A percentile compares a stretch with the other conserved stretches of the same genome.
These are phyloP conservation scores for Cyprinus carpio DNA, from an alignment of 2,113 vertebrate genomes.

Conservation along the genomic window DNA sequence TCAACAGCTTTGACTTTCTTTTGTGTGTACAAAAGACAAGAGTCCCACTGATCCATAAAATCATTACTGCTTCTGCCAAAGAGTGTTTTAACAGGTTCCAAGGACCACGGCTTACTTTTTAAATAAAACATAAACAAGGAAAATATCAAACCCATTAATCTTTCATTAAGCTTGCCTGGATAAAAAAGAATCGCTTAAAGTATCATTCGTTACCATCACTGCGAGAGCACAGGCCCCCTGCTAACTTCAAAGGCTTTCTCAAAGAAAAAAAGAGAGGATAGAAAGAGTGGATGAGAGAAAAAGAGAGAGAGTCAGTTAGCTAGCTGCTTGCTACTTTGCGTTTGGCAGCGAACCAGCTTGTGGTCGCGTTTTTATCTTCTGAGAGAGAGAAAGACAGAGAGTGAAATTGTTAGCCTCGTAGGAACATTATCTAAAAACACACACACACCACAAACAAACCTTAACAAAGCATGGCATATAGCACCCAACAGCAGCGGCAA, in stretches of 20 bases:
- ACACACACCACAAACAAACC: neutral
- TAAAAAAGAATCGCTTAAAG: slow-evolving; percentile 99
- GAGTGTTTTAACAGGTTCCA: slow-evolving; percentile 81
- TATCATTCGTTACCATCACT: slow-evolving; percentile 91
- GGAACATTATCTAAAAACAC: slow-evolving; percentile 47
- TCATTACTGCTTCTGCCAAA: slow-evolving; percentile 69
- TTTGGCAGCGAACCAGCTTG: slow-evolving; percentile 91
- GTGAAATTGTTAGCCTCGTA: slow-evolving; percentile 57
- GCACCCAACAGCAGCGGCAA: neutral
- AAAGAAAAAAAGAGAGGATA: slow-evolving; percentile 69
- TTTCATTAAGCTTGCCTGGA: slow-evolving; percentile 98
- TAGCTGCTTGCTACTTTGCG: slow-evolving; percentile 75
- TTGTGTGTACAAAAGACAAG: slow-evolving; percentile 44
- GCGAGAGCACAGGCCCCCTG: slow-evolving; percentile 89
- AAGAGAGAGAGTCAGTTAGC: slow-evolving; percentile 79
- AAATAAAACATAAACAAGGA: slow-evolving; percentile 91
- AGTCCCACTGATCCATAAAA: slow-evolving; percentile 78
- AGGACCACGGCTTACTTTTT: slow-evolving; percentile 73
- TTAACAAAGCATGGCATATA: neutral
- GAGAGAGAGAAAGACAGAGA: slow-evolving; percentile 58
- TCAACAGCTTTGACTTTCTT: slow-evolving; percentile 58
- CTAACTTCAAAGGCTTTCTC: slow-evolving; percentile 92
- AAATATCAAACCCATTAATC: slow-evolving; percentile 99
- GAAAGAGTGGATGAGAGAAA: slow-evolving; percentile 62
- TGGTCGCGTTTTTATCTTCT: slow-evolving; percentile 83